Evolutionary conservation across 2,888 invertebrate genomes (phyloP).

Genomic region (Agriopis aurantiaria): DNA sequence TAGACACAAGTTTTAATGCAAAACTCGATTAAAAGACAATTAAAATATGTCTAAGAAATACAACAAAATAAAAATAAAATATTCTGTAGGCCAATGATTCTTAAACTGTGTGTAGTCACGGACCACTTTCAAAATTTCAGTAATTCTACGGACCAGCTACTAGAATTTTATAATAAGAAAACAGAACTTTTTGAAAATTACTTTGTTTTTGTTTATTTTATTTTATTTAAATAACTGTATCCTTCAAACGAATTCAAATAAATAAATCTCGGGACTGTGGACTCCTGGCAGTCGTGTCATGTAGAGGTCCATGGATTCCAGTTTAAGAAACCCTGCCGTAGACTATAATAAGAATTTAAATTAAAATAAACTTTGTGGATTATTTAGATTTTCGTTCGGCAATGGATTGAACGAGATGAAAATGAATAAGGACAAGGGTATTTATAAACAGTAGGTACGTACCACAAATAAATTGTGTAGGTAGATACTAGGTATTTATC

Average conservation of each 20-base stretch:
- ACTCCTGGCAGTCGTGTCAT: too few species aligned
- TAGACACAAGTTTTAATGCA: constrained; percentile 1
- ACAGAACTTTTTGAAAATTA: too few species aligned
- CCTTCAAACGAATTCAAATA: too few species aligned
- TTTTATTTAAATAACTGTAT: too few species aligned
- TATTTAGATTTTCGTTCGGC: constrained; percentile 19
- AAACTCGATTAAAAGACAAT: constrained; percentile 16
- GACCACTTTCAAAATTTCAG: too few species aligned
- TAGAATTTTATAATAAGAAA: background rate
- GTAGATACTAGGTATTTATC: constrained; percentile 11
- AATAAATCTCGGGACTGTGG: too few species aligned
- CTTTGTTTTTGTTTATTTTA: too few species aligned
- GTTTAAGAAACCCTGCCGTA: background rate
- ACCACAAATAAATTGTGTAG: constrained; percentile 1
- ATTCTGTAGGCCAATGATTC: too few species aligned
- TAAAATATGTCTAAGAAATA: background rate
- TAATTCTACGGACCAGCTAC: too few species aligned
- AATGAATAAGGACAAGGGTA: constrained; percentile 11
- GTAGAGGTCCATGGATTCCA: too few species aligned
- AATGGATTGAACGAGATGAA: constrained; percentile 45
- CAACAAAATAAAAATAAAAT: too few species aligned
- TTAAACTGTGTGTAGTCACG: too few species aligned
- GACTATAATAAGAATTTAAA: background rate
- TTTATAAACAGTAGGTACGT: constrained; percentile 8
- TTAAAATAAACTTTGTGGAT: background rate